Evolutionary conservation across 2,888 invertebrate genomes (phyloP).

Genomic region (Hyles lineata): DNA sequence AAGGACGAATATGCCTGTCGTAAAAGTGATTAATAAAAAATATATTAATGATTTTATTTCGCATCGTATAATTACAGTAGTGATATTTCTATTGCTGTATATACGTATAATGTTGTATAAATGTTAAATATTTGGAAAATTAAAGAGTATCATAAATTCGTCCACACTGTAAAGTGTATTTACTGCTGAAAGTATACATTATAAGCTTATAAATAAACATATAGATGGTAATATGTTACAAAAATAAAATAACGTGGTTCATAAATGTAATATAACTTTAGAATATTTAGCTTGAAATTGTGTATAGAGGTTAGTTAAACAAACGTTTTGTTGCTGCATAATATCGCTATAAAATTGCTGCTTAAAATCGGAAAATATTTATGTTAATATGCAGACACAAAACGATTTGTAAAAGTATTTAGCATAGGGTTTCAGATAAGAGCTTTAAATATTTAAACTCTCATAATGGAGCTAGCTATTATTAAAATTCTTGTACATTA

Average conservation of each 20-base stretch:
- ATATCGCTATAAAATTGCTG: neutral
- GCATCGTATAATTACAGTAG: neutral
- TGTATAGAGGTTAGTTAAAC: neutral
- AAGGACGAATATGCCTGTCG: too few species aligned
- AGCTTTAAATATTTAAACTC: slow-evolving; percentile 19
- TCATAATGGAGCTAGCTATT: neutral
- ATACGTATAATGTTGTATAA: slow-evolving; percentile 29
- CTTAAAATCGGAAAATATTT: neutral
- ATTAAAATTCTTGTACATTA: neutral
- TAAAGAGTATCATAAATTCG: slow-evolving; percentile 72
- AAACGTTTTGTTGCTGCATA: slow-evolving; percentile 13
- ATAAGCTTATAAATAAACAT: slow-evolving; percentile 30
- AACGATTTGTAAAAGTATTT: neutral
- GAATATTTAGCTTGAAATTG: slow-evolving; percentile 13
- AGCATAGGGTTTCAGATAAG: neutral
- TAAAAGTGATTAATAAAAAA: neutral
- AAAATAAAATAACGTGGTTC: slow-evolving; percentile 31
- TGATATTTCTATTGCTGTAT: slow-evolving; percentile 26
- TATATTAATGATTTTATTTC: neutral
- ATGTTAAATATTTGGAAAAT: slow-evolving; percentile 35
- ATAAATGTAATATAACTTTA: neutral
- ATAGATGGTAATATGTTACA: slow-evolving; percentile 35
- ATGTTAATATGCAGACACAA: neutral
- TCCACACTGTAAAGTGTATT: slow-evolving; percentile 73
- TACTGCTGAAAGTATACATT: slow-evolving; percentile 35